Evolutionary conservation across 2,888 invertebrate genomes (phyloP), one percentile per base, ranked within the genome.

Genomic region (Hedychridium roseum): DNA sequence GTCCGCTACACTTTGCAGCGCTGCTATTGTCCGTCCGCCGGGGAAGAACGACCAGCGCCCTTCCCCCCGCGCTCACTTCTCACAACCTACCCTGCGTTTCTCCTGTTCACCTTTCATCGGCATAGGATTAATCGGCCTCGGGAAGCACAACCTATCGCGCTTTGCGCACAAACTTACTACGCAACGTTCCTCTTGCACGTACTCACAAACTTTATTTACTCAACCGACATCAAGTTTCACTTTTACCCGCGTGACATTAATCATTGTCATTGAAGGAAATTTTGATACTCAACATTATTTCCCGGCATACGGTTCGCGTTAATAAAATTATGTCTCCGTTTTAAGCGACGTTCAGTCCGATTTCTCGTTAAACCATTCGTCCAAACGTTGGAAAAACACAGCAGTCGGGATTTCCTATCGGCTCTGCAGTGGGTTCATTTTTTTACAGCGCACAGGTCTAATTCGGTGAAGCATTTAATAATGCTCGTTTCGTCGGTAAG

Each of bases 1-100:
- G 70, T 58, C 64, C 70, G 68, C 64, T 70, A 68, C 70, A 70
- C 63, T 70, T 68, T 56, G 66, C 64, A 66, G 69, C 55, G 53
- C 54, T 58, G 60, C 68, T 64, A 70, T 68, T 63, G 64, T 68
- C 68, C 66, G 30, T 35, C 41, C 48, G 46, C 58, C 42, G 47
- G 53, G 43, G 52, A 54, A 44, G 57, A 60, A 58, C 57, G 49
- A 43, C 43, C 50, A 35, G 49, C 56, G 44, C 41, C 52, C 38
- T 45, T 38, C 50, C 47, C 36, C 31, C 37, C 45, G 1, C 9
- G 18, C 27, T 4, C 30, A 17, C 17, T 23, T 40, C 18, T 42
- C 31, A 43, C 23, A 30, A 26, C 41, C n/a, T 35, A 27, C 31
- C 15, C 39, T 41, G 16, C 27, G 26, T n/a, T 35, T 17, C 15